Conservation (phyloP, 2,113 vertebrate species). For the Rhinogobius similis region DNA sequence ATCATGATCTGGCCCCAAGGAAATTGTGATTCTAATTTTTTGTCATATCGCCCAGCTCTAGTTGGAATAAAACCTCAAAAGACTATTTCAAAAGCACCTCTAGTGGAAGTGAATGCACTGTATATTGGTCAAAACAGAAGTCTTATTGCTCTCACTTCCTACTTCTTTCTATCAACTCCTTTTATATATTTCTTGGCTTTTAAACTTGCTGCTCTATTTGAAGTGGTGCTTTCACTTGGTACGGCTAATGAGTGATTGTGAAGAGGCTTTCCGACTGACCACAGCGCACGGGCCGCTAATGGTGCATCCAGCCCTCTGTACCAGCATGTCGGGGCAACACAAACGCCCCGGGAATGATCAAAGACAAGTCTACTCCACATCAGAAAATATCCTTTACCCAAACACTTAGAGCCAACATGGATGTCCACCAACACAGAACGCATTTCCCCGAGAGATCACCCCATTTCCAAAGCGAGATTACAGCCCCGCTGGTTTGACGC, state of each 20-base stretch:
- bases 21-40: too few species aligned
- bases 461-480: constrained; percentile 59
- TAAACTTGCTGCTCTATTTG: neutral
- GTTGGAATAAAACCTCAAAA: neutral
- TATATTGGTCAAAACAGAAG: neutral
- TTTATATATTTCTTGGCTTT: neutral
- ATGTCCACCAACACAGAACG: constrained; percentile 48
- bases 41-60: too few species aligned
- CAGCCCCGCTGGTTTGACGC: constrained; percentile 61
- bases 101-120: neutral
- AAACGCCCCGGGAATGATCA: constrained; percentile 33
- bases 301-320: constrained; percentile 32
- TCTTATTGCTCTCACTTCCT: neutral
- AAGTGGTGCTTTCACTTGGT: constrained; percentile 15
- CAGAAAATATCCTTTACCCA: constrained; percentile 18
- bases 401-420: constrained; percentile 28
- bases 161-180: neutral
- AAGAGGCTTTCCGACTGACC: constrained; percentile 27
- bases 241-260: constrained; percentile 37
- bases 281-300: constrained; percentile 34
- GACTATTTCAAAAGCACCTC: neutral
- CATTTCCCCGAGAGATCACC: constrained; percentile 51
- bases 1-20: too few species aligned
- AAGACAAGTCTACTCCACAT: constrained; percentile 30
- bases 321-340: constrained; percentile 32